Evolutionary conservation across 2,797 vertebrate genomes (phyloP).

Genomic region (Nyctibius grandis): DNA sequence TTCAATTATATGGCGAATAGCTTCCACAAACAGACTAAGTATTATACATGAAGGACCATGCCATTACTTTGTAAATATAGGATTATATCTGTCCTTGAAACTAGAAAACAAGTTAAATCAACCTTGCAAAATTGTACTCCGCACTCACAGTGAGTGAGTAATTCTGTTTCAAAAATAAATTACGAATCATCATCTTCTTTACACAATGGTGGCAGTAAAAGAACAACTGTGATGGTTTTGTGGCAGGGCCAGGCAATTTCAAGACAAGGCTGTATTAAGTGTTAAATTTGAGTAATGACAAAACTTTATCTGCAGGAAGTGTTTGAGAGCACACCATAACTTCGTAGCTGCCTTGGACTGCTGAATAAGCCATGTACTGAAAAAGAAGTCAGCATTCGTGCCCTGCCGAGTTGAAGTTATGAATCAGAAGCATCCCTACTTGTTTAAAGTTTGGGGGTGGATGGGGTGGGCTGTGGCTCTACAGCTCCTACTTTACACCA

Average conservation of each 20-base stretch:
- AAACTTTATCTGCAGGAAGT: not conserved
- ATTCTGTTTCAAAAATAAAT: conserved; percentile 14
- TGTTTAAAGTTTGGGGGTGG: not conserved
- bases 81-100: conserved; percentile 48
- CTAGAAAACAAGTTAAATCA: conserved; percentile 44
- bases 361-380: not conserved
- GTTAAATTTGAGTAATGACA: not conserved
- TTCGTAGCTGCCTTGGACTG: not conserved
- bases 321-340: not conserved
- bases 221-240: not conserved
- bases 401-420: not conserved
- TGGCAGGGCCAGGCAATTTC: not conserved
- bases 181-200: not conserved
- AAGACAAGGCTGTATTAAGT: not conserved
- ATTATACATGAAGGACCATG: not conserved
- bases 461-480: rapidly evolving
- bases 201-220: not conserved
- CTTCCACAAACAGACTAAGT: not conserved
- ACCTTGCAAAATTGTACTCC: not conserved
- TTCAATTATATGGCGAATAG: conserved; percentile 7
- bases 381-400: not conserved
- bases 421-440: not conserved
- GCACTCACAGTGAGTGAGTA: not conserved
- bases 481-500: not conserved
- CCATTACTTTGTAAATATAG: conserved; percentile 50